Evolutionary conservation across 2,797 vertebrate genomes (phyloP), one percentile per base, ranked within the genome.

Genomic region (Picus viridis): DNA sequence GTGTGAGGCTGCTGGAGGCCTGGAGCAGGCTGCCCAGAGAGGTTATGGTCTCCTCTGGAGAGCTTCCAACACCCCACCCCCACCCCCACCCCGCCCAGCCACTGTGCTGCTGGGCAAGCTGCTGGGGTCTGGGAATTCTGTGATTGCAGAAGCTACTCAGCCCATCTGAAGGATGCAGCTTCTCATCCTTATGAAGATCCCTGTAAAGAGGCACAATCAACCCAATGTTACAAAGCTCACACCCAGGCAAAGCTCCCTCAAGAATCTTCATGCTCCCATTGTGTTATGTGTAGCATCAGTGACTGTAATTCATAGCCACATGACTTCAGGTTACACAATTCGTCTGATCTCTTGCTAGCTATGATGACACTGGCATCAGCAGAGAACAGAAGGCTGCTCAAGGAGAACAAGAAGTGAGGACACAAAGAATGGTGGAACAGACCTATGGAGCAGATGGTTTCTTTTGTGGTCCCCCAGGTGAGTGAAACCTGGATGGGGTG

Each of bases 381-480:
- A 96, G 72, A 92, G 95, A 95, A 30, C 93, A 97, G 81, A 95
- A 94, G 81, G 53, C 80, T 73, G 73, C 89, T 59, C 91, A 84
- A 29, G 72, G 80, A 57, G 92, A 95, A 70, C 93, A 87, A 80
- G 95, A 94, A 63, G 77, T 12, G 4, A 98, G 98, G 69, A 96
- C 97, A 51, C 98, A 97, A 90, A 98, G 99, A 96, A 99, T 99
- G 98, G 96, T 99, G 91, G 98, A 98, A 64, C 97, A 97, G 93
- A 97, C 98, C 88, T 97, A 97, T 2, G 97, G 97, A 74, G 97
- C 98, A 3, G 98, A 99, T 26, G 97, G 97, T 17, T 99, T 99
- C 97, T 99, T 99, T 79, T 99, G 99, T 79, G 98, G 99, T 19
- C 97, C 98, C 75, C 99, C 99, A 84, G 98, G 99, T 99, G 82